Base-by-base conservation (phyloP, 2,888 invertebrate species). In the Troglohyphantes excavatus region DNA sequence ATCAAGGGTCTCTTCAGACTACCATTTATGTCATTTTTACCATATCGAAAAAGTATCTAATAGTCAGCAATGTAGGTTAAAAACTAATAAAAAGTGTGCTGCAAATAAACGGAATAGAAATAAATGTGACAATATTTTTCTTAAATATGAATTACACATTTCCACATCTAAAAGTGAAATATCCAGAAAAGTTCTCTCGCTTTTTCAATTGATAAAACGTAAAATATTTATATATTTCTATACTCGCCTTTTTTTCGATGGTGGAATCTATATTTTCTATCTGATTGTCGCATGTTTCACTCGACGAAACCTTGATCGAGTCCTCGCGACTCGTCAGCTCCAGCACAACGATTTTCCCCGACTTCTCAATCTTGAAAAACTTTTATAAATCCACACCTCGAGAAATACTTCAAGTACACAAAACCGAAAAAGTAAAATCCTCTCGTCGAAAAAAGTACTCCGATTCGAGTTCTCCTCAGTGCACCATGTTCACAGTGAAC, bases 281-380 rank as follows among this genome's bases (percentile, higher is more conserved):
- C 59, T 75, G 82, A 70, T 67, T 89, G 43, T 67, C 82, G 29
- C 88, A 89, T 89, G 88, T 59, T 89, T 89, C 82, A 63, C 53
- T 89, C 26, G 85, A 78, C 0, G 88, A 89, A 19, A 89, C 79
- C 75, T 89, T 89, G 68, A 89, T 63, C 39, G 88, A 65, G 46
- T 89, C 88, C 53, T 89, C 88, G 5, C 75, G 75, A 70, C 88
- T 89, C 59, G 88, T 89, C 67, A 89, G 43, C 82, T 89, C 88
- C 88, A 89, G 88, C 75, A 89, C 88, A 59, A 89, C 88, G 61
- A 89, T 89, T 82, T 89, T 89, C 76, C 88, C 88, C 68, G 88
- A 82, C 63, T 89, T 89, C 88, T 89, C 88, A 89, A 89, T 89
- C 82, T 89, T 89, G 88, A 59, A 76, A 61, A 82, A 68, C 70